Base-by-base conservation (phyloP, 2,113 vertebrate species). In the Guaruba guarouba region DNA sequence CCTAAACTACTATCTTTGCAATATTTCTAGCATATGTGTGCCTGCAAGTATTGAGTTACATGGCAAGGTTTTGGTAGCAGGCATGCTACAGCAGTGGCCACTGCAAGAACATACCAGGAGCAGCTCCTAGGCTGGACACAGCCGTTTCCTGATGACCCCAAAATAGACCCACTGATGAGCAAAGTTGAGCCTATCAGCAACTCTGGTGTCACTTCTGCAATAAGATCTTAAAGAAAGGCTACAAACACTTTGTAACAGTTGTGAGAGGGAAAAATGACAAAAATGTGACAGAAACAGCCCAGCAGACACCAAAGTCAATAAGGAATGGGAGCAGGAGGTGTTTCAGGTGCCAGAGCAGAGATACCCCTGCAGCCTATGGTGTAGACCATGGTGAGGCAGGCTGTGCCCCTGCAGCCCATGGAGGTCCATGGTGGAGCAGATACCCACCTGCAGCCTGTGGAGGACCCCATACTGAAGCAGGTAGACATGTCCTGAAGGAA, bases 141-240 rank as follows among this genome's bases (percentile, higher is more conserved):
- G 15, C 4, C 1, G 1, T 10, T 86, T 78, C 16, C 22, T 46
- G 28, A 2, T 3, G 3, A 23, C 11, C 46, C 28, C 24, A 62
- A 31, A 86, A 18, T 0, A 70, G 29, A 46, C 7, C 6, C 31
- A 66, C 17, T 0, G 0, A 11, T 29, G 31, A 5, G 9, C 54
- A 64, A 69, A 64, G 7, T 3, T 59, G 8, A 79, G 24, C 22
- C 33, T 6, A 15, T 35, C 37, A 70, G 13, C 27, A 66, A 3
- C 7, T n/a, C 23, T 18, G 9, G 11, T 23, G 49, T 10, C 31
- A 64, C 1, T 83, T 44, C 12, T 57, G 35, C 54, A 4, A 18
- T 35, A 31, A 63, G 9, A 11, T 19, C 54, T 28, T 57, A 52
- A n/a, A 51, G 35, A 54, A 75, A 61, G 4, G 3, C 7, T 59